These are phyloP conservation scores for Neomicropteryx cornuta DNA, from an alignment of 1,140 invertebrate species.

Conservation along the genomic window DNA sequence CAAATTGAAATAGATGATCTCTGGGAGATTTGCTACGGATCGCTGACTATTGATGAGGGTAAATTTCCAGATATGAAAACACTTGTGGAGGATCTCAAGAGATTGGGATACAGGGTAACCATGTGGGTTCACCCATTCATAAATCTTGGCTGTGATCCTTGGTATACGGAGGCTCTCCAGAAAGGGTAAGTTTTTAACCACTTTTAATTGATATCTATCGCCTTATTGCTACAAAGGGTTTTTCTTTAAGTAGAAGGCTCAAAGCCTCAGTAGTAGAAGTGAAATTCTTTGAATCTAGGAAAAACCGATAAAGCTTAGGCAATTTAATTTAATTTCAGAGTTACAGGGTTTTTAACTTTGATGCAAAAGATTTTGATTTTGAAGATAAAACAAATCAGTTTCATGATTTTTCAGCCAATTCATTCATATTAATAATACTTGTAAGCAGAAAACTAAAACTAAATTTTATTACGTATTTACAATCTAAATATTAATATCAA, in stretches of 20 bases:
- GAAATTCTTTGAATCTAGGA: too few relatives aligned
- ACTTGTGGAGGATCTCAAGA: conserved; percentile 45
- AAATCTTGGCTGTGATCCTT: conserved; percentile 58
- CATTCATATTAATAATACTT: conserved; percentile 8
- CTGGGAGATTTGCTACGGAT: conserved; percentile 85
- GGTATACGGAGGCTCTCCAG: conserved; percentile 40
- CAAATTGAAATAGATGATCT: conserved; percentile 87
- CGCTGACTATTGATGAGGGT: conserved; percentile 53
- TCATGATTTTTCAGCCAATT: neutral
- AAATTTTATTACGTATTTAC: conserved; percentile 3
- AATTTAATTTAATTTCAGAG: too few relatives aligned
- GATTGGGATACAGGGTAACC: conserved; percentile 58
- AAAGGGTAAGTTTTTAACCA: conserved; percentile 38
- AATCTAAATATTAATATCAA: neutral
- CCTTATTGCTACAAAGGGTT: too few relatives aligned
- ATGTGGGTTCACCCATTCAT: conserved; percentile 89
- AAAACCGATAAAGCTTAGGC: too few relatives aligned
- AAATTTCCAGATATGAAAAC: conserved; percentile 64
- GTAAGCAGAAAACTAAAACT: neutral
- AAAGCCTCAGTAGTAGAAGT: too few relatives aligned
- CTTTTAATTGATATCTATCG: too few relatives aligned
- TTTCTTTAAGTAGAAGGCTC: too few relatives aligned
- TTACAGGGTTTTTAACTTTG: too few relatives aligned
- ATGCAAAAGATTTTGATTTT: too few relatives aligned
- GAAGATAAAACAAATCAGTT: neutral